Evolutionary conservation across 2,888 invertebrate genomes (phyloP), one percentile per base, ranked within the genome.

Genomic region (Notodonta ziczac): DNA sequence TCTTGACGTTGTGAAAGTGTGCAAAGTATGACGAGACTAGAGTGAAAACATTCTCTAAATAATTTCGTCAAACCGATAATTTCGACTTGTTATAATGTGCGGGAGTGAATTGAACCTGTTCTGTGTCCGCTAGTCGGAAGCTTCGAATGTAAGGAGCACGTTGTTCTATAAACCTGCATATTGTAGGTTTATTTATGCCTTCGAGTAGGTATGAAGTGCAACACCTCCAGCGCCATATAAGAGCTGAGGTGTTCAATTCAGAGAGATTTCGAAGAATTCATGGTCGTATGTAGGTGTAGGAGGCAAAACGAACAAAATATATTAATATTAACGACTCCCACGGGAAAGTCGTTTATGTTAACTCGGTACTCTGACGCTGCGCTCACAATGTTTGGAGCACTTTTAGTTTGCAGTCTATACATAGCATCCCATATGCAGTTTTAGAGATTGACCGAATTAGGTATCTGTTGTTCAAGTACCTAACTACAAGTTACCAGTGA

Each of bases 1-100:
- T 85, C 79, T 86, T 86, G 86, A 85, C 86, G 81, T 86, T 87
- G 89, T 91, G 88, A 86, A 87, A 85, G 86, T 90, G 90, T 89
- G 86, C 77, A 83, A 83, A 82, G 79, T 82, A 83, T 84, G 83
- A 81, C 79, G 83, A 82, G 81, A 81, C 78, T 80, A 78, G 73
- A 82, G 86, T 86, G 85, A 80, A 85, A 81, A 80, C 78, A 85
- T 78, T 82, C 82, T 85, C 82, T 82, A 82, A 71, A 69, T 72
- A 58, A 72, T 80, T 80, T 80, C 78, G 78, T 84, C 82, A 78
- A 85, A 78, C 79, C 78, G 70, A 78, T 82, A 73, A 77, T 76
- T 78, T 81, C 78, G 82, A 84, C 73, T 80, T 84, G 77, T 82
- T 77, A 35, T 35, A 71, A 67, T 82, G 84, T 88, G 90, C 86